Conservation (phyloP, 2,797 vertebrate species). For the Phrynocephalus vlangalii region DNA sequence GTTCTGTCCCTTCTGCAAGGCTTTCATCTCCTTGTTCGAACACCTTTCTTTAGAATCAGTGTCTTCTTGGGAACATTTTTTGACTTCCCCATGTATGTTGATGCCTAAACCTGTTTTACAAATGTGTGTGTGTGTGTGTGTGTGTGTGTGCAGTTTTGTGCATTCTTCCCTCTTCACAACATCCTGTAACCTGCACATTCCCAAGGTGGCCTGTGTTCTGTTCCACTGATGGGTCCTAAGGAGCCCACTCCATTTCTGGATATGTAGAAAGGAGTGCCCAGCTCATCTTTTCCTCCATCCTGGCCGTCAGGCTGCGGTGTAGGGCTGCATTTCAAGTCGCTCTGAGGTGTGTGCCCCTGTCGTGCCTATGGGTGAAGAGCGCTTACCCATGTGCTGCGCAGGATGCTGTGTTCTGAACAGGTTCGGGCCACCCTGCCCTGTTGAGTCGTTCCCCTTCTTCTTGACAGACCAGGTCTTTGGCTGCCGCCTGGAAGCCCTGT, state of each 20-base stretch:
- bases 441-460: slow-evolving; percentile 13
- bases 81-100: too few species aligned
- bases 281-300: not conserved
- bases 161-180: too few species aligned
- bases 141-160: too few species aligned
- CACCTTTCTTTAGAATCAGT: too few species aligned
- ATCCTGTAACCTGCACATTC: too few species aligned
- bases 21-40: not conserved
- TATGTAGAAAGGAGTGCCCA: not conserved
- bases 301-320: not conserved
- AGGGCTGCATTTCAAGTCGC: not conserved
- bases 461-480: slow-evolving; percentile 93
- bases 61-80: too few species aligned
- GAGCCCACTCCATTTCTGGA: not conserved
- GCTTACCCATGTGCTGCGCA: not conserved
- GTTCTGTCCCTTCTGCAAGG: not conserved
- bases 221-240: not conserved
- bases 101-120: too few species aligned
- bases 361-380: not conserved
- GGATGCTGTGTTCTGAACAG: not conserved
- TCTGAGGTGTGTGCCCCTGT: not conserved
- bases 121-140: too few species aligned
- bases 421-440: not conserved
- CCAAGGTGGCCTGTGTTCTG: too few species aligned
- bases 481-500: slow-evolving; percentile 90